phyloP scores from a whole-genome alignment of 2,797 vertebrate species.

The Microchirus variegatus region DNA sequence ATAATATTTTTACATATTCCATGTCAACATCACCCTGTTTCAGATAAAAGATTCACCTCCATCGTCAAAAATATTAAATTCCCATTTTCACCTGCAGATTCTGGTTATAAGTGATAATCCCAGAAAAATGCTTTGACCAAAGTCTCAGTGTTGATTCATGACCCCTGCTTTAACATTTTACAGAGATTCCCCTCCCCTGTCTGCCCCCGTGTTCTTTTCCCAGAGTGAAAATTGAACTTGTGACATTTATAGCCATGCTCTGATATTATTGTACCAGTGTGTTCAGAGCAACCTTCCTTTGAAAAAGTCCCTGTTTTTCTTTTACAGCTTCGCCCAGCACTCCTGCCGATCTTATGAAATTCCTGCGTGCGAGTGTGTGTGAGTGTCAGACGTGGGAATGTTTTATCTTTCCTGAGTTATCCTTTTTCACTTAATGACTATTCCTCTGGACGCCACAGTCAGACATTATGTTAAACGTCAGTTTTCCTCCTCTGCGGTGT shows the following conservation, averaged over 20 bases:
- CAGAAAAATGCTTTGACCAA: slow-evolving; percentile 12
- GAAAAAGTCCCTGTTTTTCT: slow-evolving; percentile 54
- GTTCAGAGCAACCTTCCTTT: slow-evolving; percentile 50
- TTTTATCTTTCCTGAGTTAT: slow-evolving; percentile 74
- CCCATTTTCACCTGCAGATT: not conserved
- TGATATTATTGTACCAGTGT: slow-evolving; percentile 60
- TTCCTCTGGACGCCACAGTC: slow-evolving; percentile 61
- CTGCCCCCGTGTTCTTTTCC: slow-evolving; percentile 33
- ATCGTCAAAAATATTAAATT: slow-evolving; percentile 12
- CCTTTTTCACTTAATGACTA: slow-evolving; percentile 73
- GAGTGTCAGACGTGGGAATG: slow-evolving; percentile 54
- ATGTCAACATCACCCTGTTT: too few species aligned
- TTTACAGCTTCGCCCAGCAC: slow-evolving; percentile 52
- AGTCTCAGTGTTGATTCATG: slow-evolving; percentile 34
- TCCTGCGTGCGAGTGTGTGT: slow-evolving; percentile 28
- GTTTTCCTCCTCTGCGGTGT: slow-evolving; percentile 56
- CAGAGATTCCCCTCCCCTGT: slow-evolving; percentile 30
- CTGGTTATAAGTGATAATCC: not conserved
- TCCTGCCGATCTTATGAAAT: slow-evolving; percentile 57
- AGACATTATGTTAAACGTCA: slow-evolving; percentile 76
- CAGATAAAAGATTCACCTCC: not conserved
- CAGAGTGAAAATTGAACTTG: slow-evolving; percentile 54
- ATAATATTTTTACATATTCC: too few species aligned
- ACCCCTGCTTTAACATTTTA: slow-evolving; percentile 25
- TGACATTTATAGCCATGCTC: slow-evolving; percentile 60